These are phyloP conservation scores for Bradypodion ventrale DNA, from an alignment of 2,797 vertebrate species.

Conservation along the genomic window DNA sequence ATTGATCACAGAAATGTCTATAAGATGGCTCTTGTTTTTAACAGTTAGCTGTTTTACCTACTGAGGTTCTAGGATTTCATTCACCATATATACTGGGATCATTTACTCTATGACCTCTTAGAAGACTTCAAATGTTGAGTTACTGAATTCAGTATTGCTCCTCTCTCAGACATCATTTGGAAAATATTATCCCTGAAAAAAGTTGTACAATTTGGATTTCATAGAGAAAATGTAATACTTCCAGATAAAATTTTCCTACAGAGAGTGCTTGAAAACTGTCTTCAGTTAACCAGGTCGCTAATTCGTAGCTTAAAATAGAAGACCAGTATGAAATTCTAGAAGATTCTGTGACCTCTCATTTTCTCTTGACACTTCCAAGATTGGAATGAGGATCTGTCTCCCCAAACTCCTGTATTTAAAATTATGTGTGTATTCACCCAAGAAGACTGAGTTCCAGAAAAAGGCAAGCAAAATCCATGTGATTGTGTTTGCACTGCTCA, in stretches of 20 bases:
- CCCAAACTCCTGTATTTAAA: background rate
- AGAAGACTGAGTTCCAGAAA: background rate
- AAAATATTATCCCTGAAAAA: conserved; percentile 20
- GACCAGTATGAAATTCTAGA: conserved; percentile 40
- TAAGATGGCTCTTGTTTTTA: conserved; percentile 38
- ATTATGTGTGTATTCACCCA: background rate
- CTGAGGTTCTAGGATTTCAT: conserved; percentile 24
- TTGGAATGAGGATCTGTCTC: background rate
- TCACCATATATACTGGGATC: background rate
- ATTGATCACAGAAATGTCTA: conserved; percentile 38
- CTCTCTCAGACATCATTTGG: background rate
- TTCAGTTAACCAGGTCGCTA: background rate
- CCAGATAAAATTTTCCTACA: background rate
- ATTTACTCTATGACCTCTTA: conserved; percentile 3
- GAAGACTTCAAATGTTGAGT: conserved; percentile 4
- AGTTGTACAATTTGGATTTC: background rate
- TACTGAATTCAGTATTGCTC: background rate
- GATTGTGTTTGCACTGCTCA: background rate
- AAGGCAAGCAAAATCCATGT: background rate
- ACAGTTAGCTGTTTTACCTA: background rate
- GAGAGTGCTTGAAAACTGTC: background rate
- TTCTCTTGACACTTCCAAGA: background rate
- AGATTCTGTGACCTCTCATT: conserved; percentile 52
- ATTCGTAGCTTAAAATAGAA: conserved; percentile 17
- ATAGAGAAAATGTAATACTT: background rate